Evolutionary conservation across 2,797 vertebrate species (phyloP).

Genomic region (Tamandua tetradactyla): DNA sequence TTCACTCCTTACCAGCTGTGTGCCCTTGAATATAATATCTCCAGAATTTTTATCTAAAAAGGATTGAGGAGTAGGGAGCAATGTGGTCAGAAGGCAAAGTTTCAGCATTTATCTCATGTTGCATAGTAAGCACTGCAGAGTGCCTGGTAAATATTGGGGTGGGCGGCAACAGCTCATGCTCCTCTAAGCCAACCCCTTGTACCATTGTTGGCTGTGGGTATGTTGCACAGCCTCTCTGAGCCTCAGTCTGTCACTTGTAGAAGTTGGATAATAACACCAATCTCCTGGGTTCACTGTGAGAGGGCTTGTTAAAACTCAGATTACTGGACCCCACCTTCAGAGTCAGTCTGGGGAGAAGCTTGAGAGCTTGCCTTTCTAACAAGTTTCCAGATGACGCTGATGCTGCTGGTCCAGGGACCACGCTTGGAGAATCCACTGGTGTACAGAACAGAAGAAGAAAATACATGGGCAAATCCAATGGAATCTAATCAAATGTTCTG

Average conservation of each 20-base stretch:
- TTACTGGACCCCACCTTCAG: background rate
- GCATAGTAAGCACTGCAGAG: background rate
- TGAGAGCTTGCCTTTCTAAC: background rate
- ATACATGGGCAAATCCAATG: background rate
- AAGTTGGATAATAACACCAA: background rate
- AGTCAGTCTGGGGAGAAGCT: background rate
- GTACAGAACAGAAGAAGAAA: background rate
- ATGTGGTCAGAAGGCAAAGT: background rate
- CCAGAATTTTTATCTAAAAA: background rate
- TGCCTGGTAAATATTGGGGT: background rate
- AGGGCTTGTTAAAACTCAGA: background rate
- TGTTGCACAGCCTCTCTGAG: background rate
- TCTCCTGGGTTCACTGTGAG: background rate
- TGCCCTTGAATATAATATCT: background rate
- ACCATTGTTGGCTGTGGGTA: background rate
- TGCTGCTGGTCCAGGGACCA: background rate
- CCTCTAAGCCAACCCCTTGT: background rate
- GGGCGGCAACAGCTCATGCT: background rate
- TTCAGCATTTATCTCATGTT: background rate
- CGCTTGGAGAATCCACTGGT: background rate
- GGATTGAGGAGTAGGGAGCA: background rate
- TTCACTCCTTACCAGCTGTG: background rate
- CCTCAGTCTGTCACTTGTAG: background rate
- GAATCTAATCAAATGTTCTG: background rate
- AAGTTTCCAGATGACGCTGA: background rate